phyloP scores from a whole-genome alignment of 1,140 invertebrate genomes.

The Cardiocondyla obscurior region DNA sequence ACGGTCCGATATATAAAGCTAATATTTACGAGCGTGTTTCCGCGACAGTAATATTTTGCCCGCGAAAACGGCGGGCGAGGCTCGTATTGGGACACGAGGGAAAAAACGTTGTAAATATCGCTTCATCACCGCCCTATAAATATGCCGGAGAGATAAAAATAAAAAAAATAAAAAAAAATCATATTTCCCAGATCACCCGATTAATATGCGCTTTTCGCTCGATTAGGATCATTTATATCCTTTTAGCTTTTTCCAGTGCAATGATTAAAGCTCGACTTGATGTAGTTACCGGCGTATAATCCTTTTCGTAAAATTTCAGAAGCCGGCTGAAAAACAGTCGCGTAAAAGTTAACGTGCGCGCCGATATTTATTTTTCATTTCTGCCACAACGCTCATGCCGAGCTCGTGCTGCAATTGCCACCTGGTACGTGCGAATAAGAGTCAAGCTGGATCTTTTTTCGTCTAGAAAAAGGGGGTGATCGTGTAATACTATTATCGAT shows the following conservation, averaged over 20 bases:
- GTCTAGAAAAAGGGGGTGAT: not conserved
- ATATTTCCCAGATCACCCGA: slow-evolving; percentile 20
- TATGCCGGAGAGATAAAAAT: too few relatives aligned
- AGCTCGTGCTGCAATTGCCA: not conserved
- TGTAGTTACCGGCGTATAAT: not conserved
- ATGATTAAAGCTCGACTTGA: not conserved
- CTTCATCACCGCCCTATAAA: slow-evolving; percentile 16
- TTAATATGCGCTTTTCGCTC: not conserved
- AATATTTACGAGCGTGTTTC: slow-evolving; percentile 60
- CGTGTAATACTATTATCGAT: slow-evolving; percentile 25
- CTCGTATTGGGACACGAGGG: not conserved
- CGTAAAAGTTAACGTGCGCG: not conserved
- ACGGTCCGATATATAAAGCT: slow-evolving; percentile 39
- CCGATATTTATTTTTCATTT: not conserved
- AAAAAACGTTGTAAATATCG: slow-evolving; percentile 55
- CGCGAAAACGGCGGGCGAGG: slow-evolving; percentile 18
- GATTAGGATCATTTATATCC: slow-evolving; percentile 1
- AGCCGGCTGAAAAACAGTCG: not conserved
- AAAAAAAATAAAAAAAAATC: slow-evolving; percentile 21
- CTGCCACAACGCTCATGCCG: too few relatives aligned
- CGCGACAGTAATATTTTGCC: slow-evolving; percentile 49
- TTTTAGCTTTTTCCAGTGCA: not conserved
- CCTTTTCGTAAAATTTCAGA: not conserved
- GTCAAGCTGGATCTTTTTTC: slow-evolving; percentile 27
- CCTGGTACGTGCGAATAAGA: not conserved